Evolutionary conservation across 1,140 invertebrate genomes (phyloP), one percentile per base, ranked within the genome.

Genomic region (Pogonus chalceus): DNA sequence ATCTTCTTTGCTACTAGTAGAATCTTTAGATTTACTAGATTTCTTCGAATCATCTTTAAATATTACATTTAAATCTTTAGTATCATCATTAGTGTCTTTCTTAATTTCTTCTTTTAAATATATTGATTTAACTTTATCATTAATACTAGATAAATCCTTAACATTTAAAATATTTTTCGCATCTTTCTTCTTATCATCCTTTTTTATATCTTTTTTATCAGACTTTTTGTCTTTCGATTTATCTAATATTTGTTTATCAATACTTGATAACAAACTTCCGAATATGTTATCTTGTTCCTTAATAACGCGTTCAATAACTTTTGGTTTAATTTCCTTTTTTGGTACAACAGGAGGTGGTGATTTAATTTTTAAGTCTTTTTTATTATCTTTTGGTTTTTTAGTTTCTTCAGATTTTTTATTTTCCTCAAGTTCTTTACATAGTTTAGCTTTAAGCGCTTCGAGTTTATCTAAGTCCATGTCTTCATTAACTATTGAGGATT

Each of bases 401-500:
- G 37, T 31, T 9, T 43, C 18, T 51, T 52, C 47, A 22, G 20
- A 20, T 43, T 62, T 58, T 20, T 70, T 69, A 9, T 69, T 73
- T 35, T 71, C 60, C 58, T 70, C 69, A 22, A 73, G 60, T 60
- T 73, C 71, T 7, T 62, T 62, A 18, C 71, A 56, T 35, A 73
- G 71, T 62, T 72, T 67, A 7, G 61, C 59, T 51, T 68, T 61
- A 20, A 72, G 54, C 53, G 64, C 67, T 52, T 69, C 61, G 52
- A 73, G 63, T 1, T 67, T 69, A 39, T 66, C 60, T 51, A 73
- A 71, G 54, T 73, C 70, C 37, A 72, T 68, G 54, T 73, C 72
- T 54, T 57, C 61, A 55, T 71, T 65, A 56, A 43, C 37, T 18
- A 43, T 43, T 31, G 26, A 14, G 3, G 37, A 43, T 9, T 43